Conservation (phyloP, 2,113 vertebrate genomes). For the Dasyurus viverrinus region DNA sequence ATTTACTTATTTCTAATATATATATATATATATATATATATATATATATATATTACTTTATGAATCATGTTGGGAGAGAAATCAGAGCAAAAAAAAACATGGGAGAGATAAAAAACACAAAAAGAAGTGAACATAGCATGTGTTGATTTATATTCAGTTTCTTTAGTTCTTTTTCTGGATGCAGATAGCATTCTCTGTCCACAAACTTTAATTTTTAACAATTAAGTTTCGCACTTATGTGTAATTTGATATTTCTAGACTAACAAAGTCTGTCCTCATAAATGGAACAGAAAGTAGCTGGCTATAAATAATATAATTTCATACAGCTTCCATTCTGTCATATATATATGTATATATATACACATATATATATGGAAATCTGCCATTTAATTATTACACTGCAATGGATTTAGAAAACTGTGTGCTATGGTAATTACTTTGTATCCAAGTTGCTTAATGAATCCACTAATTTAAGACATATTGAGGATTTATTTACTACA, state of each 20-base stretch:
- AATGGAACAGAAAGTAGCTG: neutral
- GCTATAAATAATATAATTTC: conserved; percentile 19
- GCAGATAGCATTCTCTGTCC: no score
- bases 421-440: conserved; percentile 54
- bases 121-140: no score
- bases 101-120: no score
- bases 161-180: no score
- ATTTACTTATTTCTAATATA: no score
- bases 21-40: no score
- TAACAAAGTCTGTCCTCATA: neutral
- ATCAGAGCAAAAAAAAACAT: no score
- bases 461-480: conserved; percentile 29
- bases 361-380: conserved; percentile 22
- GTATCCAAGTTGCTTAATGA: conserved; percentile 58
- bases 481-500: conserved; percentile 51
- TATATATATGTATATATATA: no score
- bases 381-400: conserved; percentile 26
- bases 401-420: conserved; percentile 49
- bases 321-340: conserved; percentile 3
- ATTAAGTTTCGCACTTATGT: conserved; percentile 19
- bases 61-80: no score
- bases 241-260: conserved; percentile 22
- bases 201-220: conserved; percentile 9
- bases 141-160: no score
- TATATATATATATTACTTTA: no score